Percentiles rank a stretch among this genome's conserved stretches.
These are phyloP conservation scores for Poeciliopsis infans DNA, from an alignment of 2,797 vertebrate genomes.

Conservation along the genomic window DNA sequence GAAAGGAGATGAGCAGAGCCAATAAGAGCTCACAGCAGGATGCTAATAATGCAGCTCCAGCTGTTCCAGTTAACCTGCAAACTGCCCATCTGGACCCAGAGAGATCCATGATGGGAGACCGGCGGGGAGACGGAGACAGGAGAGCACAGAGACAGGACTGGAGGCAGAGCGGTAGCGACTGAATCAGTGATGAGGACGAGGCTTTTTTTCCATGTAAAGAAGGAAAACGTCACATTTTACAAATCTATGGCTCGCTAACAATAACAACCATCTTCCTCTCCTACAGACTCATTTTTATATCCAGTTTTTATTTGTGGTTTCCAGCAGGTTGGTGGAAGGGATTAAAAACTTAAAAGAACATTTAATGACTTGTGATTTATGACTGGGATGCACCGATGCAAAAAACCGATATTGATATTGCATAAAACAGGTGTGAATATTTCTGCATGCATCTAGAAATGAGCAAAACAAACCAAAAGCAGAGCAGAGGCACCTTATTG, in stretches of 20 bases:
- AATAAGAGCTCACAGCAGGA: conserved; percentile 99
- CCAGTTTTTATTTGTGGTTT: no score
- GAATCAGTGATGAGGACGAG: neutral
- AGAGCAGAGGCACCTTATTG: conserved; percentile 6
- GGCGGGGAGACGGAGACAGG: conserved; percentile 4
- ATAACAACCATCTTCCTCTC: neutral
- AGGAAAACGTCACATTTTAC: neutral
- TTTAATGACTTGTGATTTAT: no score
- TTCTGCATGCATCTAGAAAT: neutral
- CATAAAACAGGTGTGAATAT: neutral
- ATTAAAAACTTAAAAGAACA: no score
- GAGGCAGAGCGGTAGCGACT: conserved; percentile 2
- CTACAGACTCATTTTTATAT: no score
- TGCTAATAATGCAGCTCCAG: conserved; percentile 99
- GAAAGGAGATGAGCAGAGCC: conserved; percentile 81
- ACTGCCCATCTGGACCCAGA: conserved; percentile 96
- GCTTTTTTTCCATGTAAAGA: neutral
- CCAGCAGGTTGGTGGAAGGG: no score
- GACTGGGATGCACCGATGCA: no score
- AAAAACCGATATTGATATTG: no score
- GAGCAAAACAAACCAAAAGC: neutral
- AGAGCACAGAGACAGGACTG: conserved; percentile 5
- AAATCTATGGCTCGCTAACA: neutral
- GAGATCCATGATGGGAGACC: conserved; percentile 39
- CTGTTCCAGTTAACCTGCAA: conserved; percentile 99